These are phyloP conservation scores for Parapsyche elsis DNA, from an alignment of 1,140 invertebrate genomes.

Conservation along the genomic window DNA sequence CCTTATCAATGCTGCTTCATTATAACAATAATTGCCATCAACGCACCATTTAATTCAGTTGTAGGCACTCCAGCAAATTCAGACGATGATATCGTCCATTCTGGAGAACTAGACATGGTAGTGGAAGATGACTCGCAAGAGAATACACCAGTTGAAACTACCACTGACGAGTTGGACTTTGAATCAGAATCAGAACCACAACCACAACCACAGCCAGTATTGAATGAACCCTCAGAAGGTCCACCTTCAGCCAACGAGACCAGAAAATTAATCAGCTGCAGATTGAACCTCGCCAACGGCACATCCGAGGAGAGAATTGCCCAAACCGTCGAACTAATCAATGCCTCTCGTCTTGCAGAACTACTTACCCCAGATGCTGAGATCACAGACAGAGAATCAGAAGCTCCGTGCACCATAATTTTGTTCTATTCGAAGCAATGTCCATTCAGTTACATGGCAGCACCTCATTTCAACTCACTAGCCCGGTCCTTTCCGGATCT, in stretches of 20 bases:
- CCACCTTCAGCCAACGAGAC: slow-evolving; percentile 61
- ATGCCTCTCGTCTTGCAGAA: slow-evolving; percentile 62
- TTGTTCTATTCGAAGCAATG: slow-evolving; percentile 92
- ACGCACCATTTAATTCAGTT: background rate
- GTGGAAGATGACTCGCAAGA: background rate
- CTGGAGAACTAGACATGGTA: background rate
- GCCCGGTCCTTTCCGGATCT: slow-evolving; percentile 86
- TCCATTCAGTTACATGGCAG: slow-evolving; percentile 88
- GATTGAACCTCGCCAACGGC: slow-evolving; percentile 59
- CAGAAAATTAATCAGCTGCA: slow-evolving; percentile 64
- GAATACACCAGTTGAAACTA: background rate
- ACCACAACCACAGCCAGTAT: background rate
- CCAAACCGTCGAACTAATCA: slow-evolving; percentile 64
- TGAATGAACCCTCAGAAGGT: background rate
- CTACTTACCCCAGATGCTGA: slow-evolving; percentile 61
- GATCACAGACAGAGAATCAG: slow-evolving; percentile 61
- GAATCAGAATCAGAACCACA: background rate
- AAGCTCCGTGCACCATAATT: slow-evolving; percentile 79
- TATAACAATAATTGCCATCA: too few species aligned
- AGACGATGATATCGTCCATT: background rate
- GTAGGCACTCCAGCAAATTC: background rate
- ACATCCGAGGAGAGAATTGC: slow-evolving; percentile 58
- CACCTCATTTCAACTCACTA: slow-evolving; percentile 90
- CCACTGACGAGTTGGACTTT: background rate
- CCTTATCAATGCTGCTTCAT: too few species aligned